Evolutionary conservation across 2,113 vertebrate species (phyloP), one percentile per base, ranked within the genome.

Genomic region (Tragelaphus strepsiceros): DNA sequence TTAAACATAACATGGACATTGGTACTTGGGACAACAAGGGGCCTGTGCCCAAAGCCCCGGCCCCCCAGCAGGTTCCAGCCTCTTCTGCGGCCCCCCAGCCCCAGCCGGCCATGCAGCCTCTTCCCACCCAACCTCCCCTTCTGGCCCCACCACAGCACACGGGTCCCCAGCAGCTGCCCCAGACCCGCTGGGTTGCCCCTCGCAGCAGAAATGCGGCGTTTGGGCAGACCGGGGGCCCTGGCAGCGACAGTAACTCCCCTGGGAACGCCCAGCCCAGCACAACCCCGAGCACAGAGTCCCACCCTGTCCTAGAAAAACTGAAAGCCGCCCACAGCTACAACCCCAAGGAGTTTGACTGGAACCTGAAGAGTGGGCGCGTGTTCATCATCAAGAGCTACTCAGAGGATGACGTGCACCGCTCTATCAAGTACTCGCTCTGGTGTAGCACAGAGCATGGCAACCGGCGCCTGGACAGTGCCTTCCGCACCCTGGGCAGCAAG

Each of bases 301-400:
- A 99, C 97, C 99, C 99, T 0, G 99, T 99, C 49, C 99, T 99
- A 77, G 99, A 99, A 98, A 99, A 99, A 98, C 99, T 99, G 98
- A 99, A 99, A 92, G 99, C 99, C 0, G 99, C 99, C 59, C 99
- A 99, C 98, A 99, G 99, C 99, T 99, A 99, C 98, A 99, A 99
- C 98, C 99, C 99, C 97, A 99, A 99, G 98, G 99, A 99, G 98
- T 99, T 99, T 15, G 99, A 99, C 86, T 99, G 99, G 99, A 99
- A 99, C 98, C 99, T 99, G 97, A 99, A 99, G 98, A 99, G 99
- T 19, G 99, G 99, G 4, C 99, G 99, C 0, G 99, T 99, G 98
- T 99, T 99, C 99, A 99, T 99, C 97, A 99, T 99, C 97, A 99
- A 99, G 98, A 99, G 99, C 98, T 99, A 99, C 98, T 99, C 99